Percentiles rank a stretch among this genome's conserved stretches.
Conservation (phyloP, 2,888 invertebrate species). For the Meteorus cinctellus region DNA sequence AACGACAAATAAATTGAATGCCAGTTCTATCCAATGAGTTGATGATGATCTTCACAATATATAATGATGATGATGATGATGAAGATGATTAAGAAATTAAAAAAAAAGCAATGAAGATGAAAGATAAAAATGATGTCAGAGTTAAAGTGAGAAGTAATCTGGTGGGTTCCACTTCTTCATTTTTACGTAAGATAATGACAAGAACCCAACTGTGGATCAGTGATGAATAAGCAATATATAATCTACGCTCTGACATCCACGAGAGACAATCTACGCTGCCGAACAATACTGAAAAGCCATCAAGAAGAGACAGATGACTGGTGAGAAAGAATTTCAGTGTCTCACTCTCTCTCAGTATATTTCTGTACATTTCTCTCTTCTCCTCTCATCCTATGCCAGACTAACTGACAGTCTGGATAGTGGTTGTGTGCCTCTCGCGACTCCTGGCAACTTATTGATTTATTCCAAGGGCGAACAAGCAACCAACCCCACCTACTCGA, state of each 20-base stretch:
- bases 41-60: neutral
- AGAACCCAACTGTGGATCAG: neutral
- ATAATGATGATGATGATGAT: neutral
- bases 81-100: neutral
- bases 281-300: conserved; percentile 12
- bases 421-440: conserved; percentile 36
- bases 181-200: neutral
- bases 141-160: neutral
- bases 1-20: neutral
- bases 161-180: neutral
- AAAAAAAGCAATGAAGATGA: neutral
- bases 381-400: neutral
- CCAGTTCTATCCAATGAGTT: neutral
- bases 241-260: neutral
- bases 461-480: conserved; percentile 58
- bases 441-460: conserved; percentile 59
- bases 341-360: neutral
- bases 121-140: neutral
- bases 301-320: conserved; percentile 17
- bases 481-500: conserved; percentile 28
- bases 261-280: neutral
- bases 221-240: conserved; percentile 10
- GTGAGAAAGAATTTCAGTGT: conserved; percentile 12
- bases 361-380: neutral
- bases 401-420: neutral